Base-by-base conservation (phyloP, 2,797 vertebrate species). In the Cyclura pinguis region DNA sequence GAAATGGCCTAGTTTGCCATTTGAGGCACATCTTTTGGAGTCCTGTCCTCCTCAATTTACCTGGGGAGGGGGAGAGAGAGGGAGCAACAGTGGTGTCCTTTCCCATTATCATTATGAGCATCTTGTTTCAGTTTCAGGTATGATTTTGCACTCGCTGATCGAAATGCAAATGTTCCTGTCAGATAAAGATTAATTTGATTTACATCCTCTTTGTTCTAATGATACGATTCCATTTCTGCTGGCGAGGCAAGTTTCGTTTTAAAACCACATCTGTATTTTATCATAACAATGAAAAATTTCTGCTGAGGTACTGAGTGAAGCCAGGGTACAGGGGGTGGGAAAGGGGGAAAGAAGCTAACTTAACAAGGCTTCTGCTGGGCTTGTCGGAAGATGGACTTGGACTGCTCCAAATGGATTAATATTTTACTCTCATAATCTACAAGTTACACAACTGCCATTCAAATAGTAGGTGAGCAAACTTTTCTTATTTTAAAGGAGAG, bases 111-210 rank as follows among this genome's bases (percentile, higher is more conserved):
- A 27, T 32, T 72, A 72, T 3, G 67, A 72, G 67, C 32, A 29
- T 32, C 67, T 72, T 72, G 27, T 72, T 72, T 72, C 67, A 72
- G 24, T 72, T 72, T 9, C 32, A 32, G 32, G 12, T 32, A 12
- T 14, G 12, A 32, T 32, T 72, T 72, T 72, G 27, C 24, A 97
- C 96, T 97, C 95, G 97, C 94, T 96, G 97, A 98, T 97, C 96
- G 97, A 98, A 98, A 98, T 97, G 96, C 97, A 98, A 98, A 97
- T 97, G 96, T 97, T 98, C 95, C 96, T 98, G 97, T 98, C 98
- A 98, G 96, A 98, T 97, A 95, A 97, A 97, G 97, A 98, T 97
- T 98, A 98, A 98, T 98, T 97, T 98, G 97, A 98, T 98, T 98
- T 98, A 97, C 97, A 95, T 93, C 94, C 94, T 96, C 97, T 97